Base-by-base conservation (phyloP, 1,140 invertebrate species). In the Chymomyza costata region DNA sequence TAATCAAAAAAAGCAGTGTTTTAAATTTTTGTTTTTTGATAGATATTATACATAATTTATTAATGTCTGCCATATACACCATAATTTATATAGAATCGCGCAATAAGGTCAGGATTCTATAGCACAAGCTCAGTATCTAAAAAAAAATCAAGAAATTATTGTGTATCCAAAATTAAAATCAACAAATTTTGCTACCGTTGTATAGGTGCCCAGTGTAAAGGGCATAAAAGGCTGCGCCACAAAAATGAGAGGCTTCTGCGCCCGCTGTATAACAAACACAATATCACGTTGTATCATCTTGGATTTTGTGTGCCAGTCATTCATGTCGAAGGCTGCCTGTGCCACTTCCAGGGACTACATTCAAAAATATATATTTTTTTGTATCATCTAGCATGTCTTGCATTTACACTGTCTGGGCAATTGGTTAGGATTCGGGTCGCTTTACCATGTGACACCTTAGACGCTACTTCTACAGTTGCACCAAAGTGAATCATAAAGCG, bases 191-290 rank as follows among this genome's bases (percentile, higher is more conserved):
- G 59, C 61, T 53, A 83, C 80, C 0, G 69, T 58, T 17, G 69
- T 70, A n/a, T 80, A 83, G 14, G 80, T 64, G 11, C 46, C 51
- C 31, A 83, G 38, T 2, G 61, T 74, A 6, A 82, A 74, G 32
- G 65, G 61, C 19, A 63, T 21, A 38, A 82, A 64, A 0, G 78
- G 78, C 18, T 52, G 30, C 1, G 71, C 71, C 10, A 40, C 52
- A 40, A 70, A 82, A 19, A 59, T 17, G 6, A 83, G 30, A 0
- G 80, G 78, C n/a, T 54, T 61, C 31, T 83, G 80, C 13, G 58
- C 47, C 3, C 80, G 56, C 21, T 37, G 32, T 1, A 83, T 83
- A 7, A 83, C 50, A 46, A 83, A 83, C 15, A 49, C 32, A 5
- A 83, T 54, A 21, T 74, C 46, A 1, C 46, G 66, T 21, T 82